Base-by-base conservation (phyloP, 2,888 invertebrate species). In the Hedya salicella region DNA sequence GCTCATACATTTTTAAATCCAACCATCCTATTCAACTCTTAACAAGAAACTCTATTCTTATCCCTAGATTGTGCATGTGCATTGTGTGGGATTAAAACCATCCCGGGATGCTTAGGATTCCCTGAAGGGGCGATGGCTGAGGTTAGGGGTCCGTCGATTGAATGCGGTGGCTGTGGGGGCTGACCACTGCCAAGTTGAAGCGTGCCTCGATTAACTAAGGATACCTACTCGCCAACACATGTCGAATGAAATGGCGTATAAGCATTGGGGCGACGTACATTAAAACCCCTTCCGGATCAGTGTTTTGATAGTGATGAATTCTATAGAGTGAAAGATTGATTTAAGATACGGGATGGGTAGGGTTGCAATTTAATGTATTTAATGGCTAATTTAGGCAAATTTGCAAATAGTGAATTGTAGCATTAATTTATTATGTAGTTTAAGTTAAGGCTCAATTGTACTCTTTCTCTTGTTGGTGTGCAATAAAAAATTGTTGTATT, bases 101-200 rank as follows among this genome's bases (percentile, higher is more conserved):
- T 79, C 77, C 79, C 75, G 75, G 77, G 77, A 82, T 79, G 73
- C 75, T 75, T 68, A 67, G 78, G 75, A 83, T 82, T 83, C 85
- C 82, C 84, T 74, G 73, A 81, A 82, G 84, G 81, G 80, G 78
- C 74, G 71, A 73, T 71, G 75, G 76, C 82, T 84, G 84, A 83
- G 86, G 84, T 80, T 82, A 78, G 82, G 82, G 75, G 75, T 71
- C 72, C 62, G 64, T 60, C 83, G 86, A 87, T 88, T 88, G 87
- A 86, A 88, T 89, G 88, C 78, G 88, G 89, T 86, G 30, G 46
- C 79, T 82, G 87, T 69, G 81, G 82, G 78, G 75, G 74, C 76
- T 81, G 84, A 78, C 75, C 78, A 75, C 76, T 30, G 46, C 56
- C 39, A 69, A 67, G 66, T 72, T 74, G 77, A 76, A 77, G 68